A percentile compares a stretch with the other conserved stretches of the same genome.
Evolutionary conservation across 2,888 invertebrate genomes (phyloP).

Genomic region (Tyria jacobaeae): DNA sequence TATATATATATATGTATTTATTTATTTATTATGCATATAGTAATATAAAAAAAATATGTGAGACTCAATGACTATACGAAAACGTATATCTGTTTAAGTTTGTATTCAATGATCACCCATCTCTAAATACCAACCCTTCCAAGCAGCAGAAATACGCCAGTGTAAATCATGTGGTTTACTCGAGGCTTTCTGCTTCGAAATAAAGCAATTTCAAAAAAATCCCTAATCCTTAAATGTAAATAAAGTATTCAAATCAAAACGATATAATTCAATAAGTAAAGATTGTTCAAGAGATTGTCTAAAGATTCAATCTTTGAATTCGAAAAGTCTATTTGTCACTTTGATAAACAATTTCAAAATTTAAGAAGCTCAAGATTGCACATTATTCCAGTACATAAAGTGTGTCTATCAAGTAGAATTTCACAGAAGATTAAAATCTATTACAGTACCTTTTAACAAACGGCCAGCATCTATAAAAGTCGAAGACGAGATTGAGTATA

Average conservation of each 20-base stretch:
- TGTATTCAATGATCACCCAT: too few species aligned
- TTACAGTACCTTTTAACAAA: slow-evolving; percentile 88
- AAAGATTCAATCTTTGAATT: slow-evolving; percentile 12
- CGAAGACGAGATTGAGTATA: slow-evolving; percentile 92
- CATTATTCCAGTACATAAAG: slow-evolving; percentile 22
- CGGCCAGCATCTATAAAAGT: slow-evolving; percentile 92
- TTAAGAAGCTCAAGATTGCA: slow-evolving; percentile 11
- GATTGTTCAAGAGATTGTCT: slow-evolving; percentile 1
- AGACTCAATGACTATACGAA: too few species aligned
- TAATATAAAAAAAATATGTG: too few species aligned
- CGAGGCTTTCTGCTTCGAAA: background rate
- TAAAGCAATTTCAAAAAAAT: background rate
- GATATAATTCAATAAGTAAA: slow-evolving; percentile 1
- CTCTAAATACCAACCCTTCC: too few species aligned
- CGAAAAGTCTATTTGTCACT: slow-evolving; percentile 13
- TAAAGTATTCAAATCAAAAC: slow-evolving; percentile 5
- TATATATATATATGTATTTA: too few species aligned
- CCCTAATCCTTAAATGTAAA: background rate
- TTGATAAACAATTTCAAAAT: slow-evolving; percentile 18
- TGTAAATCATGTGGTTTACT: background rate
- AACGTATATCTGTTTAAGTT: too few species aligned
- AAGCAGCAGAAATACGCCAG: too few species aligned
- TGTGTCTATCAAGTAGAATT: slow-evolving; percentile 35
- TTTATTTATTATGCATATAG: too few species aligned
- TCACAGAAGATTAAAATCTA: slow-evolving; percentile 49